A percentile compares a stretch with the other conserved stretches of the same genome.
Conservation (phyloP, 2,113 vertebrate genomes). For the Grantiella picta region DNA sequence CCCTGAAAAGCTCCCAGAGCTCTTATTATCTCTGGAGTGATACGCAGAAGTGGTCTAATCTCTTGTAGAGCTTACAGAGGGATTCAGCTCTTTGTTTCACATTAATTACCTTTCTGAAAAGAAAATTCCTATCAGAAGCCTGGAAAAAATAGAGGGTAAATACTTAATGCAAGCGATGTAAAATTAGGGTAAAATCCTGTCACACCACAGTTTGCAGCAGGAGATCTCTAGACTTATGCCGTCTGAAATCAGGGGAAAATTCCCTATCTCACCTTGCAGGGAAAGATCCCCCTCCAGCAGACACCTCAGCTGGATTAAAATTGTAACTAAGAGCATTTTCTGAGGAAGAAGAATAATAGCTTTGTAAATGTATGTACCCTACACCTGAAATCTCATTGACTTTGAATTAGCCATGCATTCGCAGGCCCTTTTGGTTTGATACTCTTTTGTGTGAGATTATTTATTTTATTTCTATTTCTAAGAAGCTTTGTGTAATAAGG, state of each 20-base stretch:
- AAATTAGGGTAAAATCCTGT: not conserved
- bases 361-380: not conserved
- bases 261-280: not conserved
- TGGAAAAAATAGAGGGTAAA: not conserved
- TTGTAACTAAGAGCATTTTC: not conserved
- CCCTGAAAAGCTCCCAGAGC: conserved; percentile 31
- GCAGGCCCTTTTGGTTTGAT: not conserved
- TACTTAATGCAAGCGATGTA: not conserved
- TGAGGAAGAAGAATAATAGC: not conserved
- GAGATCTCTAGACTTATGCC: not conserved
- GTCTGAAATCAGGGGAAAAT: not conserved
- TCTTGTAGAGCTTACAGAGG: conserved; percentile 3
- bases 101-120: conserved; percentile 47
- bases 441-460: conserved; percentile 19
- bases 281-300: not conserved
- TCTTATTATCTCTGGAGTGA: conserved; percentile 26
- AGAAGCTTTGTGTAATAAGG: conserved; percentile 56
- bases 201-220: not conserved
- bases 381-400: not conserved
- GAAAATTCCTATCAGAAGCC: not conserved
- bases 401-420: conserved; percentile 16
- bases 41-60: not conserved
- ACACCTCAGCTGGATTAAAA: not conserved
- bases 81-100: not conserved
- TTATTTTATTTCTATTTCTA: conserved; percentile 50